phyloP scores from a whole-genome alignment of 2,113 vertebrate genomes.

The Corapipo altera region DNA sequence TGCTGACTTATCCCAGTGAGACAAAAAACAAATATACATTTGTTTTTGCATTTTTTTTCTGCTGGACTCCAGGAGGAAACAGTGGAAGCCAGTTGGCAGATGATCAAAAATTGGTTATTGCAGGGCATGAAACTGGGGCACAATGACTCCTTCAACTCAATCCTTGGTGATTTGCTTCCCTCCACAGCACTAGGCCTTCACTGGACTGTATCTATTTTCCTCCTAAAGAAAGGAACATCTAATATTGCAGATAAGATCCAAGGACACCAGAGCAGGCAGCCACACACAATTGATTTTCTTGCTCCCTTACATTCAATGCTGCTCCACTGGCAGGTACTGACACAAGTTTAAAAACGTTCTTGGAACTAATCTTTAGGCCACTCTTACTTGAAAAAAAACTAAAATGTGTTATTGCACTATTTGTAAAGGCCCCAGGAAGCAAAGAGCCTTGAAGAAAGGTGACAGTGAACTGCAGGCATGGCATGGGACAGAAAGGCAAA shows the following conservation, averaged over 20 bases:
- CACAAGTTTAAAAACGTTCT: neutral
- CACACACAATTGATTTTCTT: constrained; percentile 4
- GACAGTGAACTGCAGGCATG: neutral
- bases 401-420: neutral
- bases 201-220: neutral
- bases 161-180: neutral
- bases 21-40: neutral
- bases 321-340: constrained; percentile 2
- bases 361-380: neutral
- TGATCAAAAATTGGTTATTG: neutral
- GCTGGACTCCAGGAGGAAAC: neutral
- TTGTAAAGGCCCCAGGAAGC: neutral
- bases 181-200: neutral
- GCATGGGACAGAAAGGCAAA: neutral
- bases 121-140: neutral
- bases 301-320: neutral
- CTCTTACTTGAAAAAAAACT: neutral
- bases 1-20: neutral
- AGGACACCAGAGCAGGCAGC: constrained; percentile 20
- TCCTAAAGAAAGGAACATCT: neutral
- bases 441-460: neutral
- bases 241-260: constrained; percentile 43
- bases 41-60: neutral
- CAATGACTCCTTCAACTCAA: neutral
- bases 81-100: neutral